A percentile compares a stretch with the other conserved stretches of the same genome.
Evolutionary conservation across 2,888 invertebrate genomes (phyloP).

Genomic region (Pardosa pseudoannulata): DNA sequence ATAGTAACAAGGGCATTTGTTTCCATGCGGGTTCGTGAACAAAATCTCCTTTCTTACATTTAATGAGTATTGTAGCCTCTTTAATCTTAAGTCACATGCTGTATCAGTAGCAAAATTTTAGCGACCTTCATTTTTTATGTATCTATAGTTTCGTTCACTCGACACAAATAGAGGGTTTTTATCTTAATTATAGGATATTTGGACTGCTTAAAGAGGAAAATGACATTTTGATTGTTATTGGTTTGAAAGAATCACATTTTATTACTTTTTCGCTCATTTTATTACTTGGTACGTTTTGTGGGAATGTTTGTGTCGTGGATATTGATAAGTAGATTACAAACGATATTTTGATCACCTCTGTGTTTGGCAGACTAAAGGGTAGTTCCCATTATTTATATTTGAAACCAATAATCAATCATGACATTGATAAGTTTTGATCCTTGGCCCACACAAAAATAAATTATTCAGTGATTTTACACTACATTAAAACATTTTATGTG

Average conservation of each 20-base stretch:
- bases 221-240: conserved; percentile 51
- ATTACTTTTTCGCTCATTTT: not conserved
- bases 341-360: conserved; percentile 45
- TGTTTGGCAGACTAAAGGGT: not conserved
- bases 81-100: not conserved
- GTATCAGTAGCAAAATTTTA: conserved; percentile 4
- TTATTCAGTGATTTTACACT: too few relatives aligned
- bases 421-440: conserved; percentile 9
- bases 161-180: conserved; percentile 35
- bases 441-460: conserved; percentile 22
- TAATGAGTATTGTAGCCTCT: conserved; percentile 39
- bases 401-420: not conserved
- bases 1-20: conserved; percentile 61
- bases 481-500: too few relatives aligned
- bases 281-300: not conserved
- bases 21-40: conserved; percentile 47
- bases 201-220: conserved; percentile 47
- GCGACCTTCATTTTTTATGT: conserved; percentile 15
- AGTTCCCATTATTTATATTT: too few relatives aligned
- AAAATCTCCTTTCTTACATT: conserved; percentile 45
- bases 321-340: conserved; percentile 14
- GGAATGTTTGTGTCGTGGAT: not conserved
- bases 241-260: not conserved
- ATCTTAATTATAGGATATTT: conserved; percentile 58
- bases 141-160: not conserved